Evolutionary conservation across 2,888 invertebrate genomes (phyloP), one percentile per base, ranked within the genome.

Genomic region (Tholera decimalis): DNA sequence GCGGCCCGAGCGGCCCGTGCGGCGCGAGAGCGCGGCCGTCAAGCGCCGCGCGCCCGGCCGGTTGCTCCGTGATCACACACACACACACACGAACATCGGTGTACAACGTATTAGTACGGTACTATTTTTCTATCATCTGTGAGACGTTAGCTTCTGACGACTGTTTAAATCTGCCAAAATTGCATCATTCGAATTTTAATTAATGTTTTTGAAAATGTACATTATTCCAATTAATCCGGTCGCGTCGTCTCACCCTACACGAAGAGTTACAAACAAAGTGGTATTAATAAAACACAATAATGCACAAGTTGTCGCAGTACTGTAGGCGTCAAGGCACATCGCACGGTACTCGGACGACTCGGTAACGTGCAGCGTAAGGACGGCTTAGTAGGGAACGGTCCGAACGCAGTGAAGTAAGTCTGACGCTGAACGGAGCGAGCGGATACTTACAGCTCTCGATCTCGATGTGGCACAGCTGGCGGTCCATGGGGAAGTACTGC

Each of bases 401-500:
- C 62, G 46, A 71, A 44, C 70, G 35, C 57, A 39, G 28, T 73
- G 68, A 74, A 69, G 71, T 70, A 63, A 5, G 28, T 39, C 55
- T 22, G 37, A 58, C 73, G 58, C 72, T 30, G 54, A 71, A 53
- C 64, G 43, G 54, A 50, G 53, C 73, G 26, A 55, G 50, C 41
- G 83, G 83, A 88, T 97, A 98, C 98, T 98, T 97, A 98, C 98
- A 98, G 96, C 98, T 98, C 96, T 98, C 98, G 89, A 98, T 98
- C 96, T 98, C 98, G 91, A 98, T 98, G 91, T 98, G 98, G 94
- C 98, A 98, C 79, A 98, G 96, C 92, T 98, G 98, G 83, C 98
- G 97, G 93, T 98, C 98, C 98, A 98, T 98, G 56, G 98, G 98
- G 94, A 98, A 98, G 95, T 98, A 98, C 92, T 98, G 98, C 73